Percentiles rank a stretch among this genome's conserved stretches.
These are phyloP conservation scores for Eurytoma adleriae DNA, from an alignment of 2,888 invertebrate species.

Conservation along the genomic window DNA sequence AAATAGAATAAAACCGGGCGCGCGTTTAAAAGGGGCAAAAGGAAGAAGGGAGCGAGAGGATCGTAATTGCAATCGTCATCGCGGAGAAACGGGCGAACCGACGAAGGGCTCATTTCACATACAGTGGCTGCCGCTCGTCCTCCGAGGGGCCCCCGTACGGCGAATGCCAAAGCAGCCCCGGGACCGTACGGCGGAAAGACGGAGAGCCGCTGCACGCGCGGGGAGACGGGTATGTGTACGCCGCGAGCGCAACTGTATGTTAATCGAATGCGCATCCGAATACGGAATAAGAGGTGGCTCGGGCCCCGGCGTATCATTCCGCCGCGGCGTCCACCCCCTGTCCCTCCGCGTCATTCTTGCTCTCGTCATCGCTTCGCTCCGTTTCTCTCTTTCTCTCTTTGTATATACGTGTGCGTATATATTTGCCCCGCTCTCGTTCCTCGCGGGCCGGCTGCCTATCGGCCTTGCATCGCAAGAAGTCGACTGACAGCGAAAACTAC, in stretches of 20 bases:
- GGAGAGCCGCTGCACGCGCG: background rate
- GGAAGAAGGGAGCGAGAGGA: background rate
- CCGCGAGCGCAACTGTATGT: slow-evolving; percentile 69
- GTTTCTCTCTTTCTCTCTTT: slow-evolving; percentile 56
- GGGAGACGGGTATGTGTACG: no score
- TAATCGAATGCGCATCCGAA: slow-evolving; percentile 73
- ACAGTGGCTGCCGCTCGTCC: slow-evolving; percentile 8
- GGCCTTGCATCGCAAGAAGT: slow-evolving; percentile 52
- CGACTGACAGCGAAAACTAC: slow-evolving; percentile 56
- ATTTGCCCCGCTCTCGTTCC: slow-evolving; percentile 52
- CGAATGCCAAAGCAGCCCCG: slow-evolving; percentile 15
- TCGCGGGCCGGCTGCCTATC: slow-evolving; percentile 54
- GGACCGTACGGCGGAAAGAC: slow-evolving; percentile 5
- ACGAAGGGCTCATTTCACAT: slow-evolving; percentile 28
- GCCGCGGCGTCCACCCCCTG: slow-evolving; percentile 29
- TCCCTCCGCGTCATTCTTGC: background rate
- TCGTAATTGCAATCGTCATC: slow-evolving; percentile 51
- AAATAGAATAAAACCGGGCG: slow-evolving; percentile 14
- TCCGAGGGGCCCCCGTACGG: no score
- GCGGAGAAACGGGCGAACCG: background rate
- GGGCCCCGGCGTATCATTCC: slow-evolving; percentile 53
- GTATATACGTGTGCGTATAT: background rate
- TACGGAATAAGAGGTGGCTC: slow-evolving; percentile 71
- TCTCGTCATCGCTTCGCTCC: slow-evolving; percentile 32
- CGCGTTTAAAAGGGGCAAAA: no score